Conservation (phyloP, 1,140 invertebrate genomes). For the Atopsyche davidsoni region DNA sequence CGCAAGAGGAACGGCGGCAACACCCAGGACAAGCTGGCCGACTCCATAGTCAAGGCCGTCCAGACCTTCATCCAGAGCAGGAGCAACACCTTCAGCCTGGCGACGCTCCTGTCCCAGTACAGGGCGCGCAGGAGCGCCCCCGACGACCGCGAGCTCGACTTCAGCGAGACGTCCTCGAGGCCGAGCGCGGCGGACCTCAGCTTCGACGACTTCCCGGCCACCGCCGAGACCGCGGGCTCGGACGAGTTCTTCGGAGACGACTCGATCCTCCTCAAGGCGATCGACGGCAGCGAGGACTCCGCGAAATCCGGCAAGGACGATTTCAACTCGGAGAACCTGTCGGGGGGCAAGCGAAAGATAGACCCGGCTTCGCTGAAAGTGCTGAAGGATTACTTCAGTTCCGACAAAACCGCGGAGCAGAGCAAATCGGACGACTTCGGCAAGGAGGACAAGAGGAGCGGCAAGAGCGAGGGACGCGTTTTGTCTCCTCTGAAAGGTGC, state of each 20-base stretch:
- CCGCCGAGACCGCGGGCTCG: no score
- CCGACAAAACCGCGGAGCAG: no score
- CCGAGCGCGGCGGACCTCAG: slow-evolving; percentile 34
- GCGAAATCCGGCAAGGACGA: slow-evolving; percentile 31
- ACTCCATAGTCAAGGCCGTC: slow-evolving; percentile 20
- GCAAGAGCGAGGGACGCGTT: no score
- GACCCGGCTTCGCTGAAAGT: no score
- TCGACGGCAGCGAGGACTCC: slow-evolving; percentile 32
- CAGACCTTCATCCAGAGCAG: slow-evolving; percentile 10
- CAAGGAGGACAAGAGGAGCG: slow-evolving; percentile 25
- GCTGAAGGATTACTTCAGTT: slow-evolving; percentile 36
- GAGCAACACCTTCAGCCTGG: slow-evolving; percentile 11
- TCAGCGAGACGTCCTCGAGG: no score
- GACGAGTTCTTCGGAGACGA: slow-evolving; percentile 42
- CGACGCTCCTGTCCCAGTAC: slow-evolving; percentile 12
- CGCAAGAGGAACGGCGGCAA: slow-evolving; percentile 7
- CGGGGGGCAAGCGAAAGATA: slow-evolving; percentile 44
- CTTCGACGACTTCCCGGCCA: slow-evolving; percentile 34
- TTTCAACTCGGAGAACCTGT: slow-evolving; percentile 38
- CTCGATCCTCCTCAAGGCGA: slow-evolving; percentile 39
- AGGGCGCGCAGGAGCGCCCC: no score
- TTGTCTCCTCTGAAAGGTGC: slow-evolving; percentile 31
- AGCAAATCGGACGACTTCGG: no score
- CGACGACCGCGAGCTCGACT: no score
- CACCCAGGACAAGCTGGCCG: slow-evolving; percentile 12